Evolutionary conservation across 2,113 vertebrate species (phyloP).

Genomic region (Chitala chitala): DNA sequence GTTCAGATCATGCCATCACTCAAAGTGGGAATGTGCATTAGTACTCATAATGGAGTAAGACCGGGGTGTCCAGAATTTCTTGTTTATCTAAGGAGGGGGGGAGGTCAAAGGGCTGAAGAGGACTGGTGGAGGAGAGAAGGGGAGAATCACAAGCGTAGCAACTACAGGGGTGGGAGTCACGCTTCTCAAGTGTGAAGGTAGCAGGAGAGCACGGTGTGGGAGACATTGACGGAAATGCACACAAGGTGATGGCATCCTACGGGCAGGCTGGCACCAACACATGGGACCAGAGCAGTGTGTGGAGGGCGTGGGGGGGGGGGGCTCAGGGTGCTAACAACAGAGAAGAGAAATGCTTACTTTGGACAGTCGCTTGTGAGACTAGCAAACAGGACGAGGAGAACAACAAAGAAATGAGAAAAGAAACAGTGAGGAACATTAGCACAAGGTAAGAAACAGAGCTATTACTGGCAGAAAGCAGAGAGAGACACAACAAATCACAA

Average conservation of each 20-base stretch:
- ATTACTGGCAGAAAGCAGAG: conserved; percentile 41
- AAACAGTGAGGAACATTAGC: conserved; percentile 48
- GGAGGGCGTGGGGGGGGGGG: conserved; percentile 29
- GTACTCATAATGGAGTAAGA: neutral
- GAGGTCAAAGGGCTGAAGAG: no score
- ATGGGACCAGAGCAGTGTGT: conserved; percentile 38
- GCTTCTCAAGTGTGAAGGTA: neutral
- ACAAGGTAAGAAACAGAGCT: conserved; percentile 46
- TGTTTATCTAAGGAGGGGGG: no score
- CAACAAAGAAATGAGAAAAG: conserved; percentile 71
- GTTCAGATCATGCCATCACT: no score
- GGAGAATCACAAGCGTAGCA: no score
- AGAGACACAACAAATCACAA: conserved; percentile 25
- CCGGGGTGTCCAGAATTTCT: neutral
- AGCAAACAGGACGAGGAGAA: conserved; percentile 79
- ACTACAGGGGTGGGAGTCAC: neutral
- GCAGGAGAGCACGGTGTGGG: neutral
- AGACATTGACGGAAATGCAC: no score
- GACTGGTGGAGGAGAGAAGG: no score
- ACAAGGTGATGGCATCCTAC: no score
- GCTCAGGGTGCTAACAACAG: conserved; percentile 54
- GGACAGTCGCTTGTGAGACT: conserved; percentile 98
- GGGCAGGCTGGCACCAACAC: conserved; percentile 23
- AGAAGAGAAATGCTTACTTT: conserved; percentile 94
- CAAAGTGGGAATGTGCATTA: no score